phyloP scores from a whole-genome alignment of 2,888 invertebrate species.

The Drosophila atripex region DNA sequence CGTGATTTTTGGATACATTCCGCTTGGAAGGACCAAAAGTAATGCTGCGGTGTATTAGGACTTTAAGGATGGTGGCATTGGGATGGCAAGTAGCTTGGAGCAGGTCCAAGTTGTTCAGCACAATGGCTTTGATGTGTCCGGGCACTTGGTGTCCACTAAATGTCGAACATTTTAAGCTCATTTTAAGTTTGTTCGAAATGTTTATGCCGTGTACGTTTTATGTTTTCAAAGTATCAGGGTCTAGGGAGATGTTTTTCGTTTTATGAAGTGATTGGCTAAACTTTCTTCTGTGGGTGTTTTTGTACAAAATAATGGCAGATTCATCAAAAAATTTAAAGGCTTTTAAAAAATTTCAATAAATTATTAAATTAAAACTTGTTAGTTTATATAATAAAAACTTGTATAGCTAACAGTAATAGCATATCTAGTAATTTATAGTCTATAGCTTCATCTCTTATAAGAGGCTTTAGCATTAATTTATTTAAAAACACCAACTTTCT shows the following conservation, averaged over 20 bases:
- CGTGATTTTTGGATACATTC: constrained; percentile 62
- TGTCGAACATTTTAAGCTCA: constrained; percentile 46
- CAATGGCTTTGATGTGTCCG: constrained; percentile 45
- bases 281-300: too few relatives aligned
- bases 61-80: neutral
- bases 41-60: constrained; percentile 32
- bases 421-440: too few relatives aligned
- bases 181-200: constrained; percentile 36
- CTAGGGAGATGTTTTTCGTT: too few relatives aligned
- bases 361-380: too few relatives aligned
- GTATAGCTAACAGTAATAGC: too few relatives aligned
- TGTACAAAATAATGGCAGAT: too few relatives aligned
- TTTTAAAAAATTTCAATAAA: too few relatives aligned
- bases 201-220: constrained; percentile 26
- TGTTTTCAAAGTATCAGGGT: neutral
- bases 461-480: neutral
- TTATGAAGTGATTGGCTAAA: too few relatives aligned
- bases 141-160: constrained; percentile 43
- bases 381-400: too few relatives aligned
- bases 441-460: too few relatives aligned
- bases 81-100: constrained; percentile 8
- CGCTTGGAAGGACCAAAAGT: constrained; percentile 23
- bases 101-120: constrained; percentile 46
- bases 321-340: too few relatives aligned
- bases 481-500: constrained; percentile 4